A percentile compares a stretch with the other conserved stretches of the same genome.
Evolutionary conservation across 2,797 vertebrate species (phyloP).

Genomic region (Choloepus didactylus): DNA sequence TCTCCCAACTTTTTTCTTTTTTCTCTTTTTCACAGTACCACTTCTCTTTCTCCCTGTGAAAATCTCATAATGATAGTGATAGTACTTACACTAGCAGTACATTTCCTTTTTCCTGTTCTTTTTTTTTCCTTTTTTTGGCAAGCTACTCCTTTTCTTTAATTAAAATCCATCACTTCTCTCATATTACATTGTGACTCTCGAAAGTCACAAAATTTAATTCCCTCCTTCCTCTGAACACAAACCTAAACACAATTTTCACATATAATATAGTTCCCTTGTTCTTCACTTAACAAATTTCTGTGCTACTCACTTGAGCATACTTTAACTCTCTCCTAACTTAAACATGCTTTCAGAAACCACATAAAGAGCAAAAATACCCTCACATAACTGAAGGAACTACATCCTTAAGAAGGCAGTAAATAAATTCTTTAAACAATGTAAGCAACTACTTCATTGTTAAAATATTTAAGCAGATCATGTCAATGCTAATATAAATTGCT

Average conservation of each 20-base stretch:
- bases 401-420: conserved; percentile 8
- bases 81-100: background rate
- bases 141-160: background rate
- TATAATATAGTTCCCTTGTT: background rate
- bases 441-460: background rate
- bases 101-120: background rate
- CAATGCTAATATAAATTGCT: conserved; percentile 51
- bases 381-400: background rate
- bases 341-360: conserved; percentile 20
- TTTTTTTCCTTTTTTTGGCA: background rate
- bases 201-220: conserved; percentile 26
- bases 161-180: background rate
- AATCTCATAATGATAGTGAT: background rate
- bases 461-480: conserved; percentile 55
- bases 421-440: conserved; percentile 44
- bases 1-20: background rate
- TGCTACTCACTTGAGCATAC: background rate
- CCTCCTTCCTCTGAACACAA: background rate
- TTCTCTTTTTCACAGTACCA: background rate
- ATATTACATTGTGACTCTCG: background rate
- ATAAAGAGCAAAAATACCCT: conserved; percentile 34
- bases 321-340: background rate
- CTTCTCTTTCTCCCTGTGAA: background rate
- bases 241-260: background rate
- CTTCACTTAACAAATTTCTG: background rate